Base-by-base conservation (phyloP, 1,140 invertebrate genomes). In the Belonocnema kinseyi region DNA sequence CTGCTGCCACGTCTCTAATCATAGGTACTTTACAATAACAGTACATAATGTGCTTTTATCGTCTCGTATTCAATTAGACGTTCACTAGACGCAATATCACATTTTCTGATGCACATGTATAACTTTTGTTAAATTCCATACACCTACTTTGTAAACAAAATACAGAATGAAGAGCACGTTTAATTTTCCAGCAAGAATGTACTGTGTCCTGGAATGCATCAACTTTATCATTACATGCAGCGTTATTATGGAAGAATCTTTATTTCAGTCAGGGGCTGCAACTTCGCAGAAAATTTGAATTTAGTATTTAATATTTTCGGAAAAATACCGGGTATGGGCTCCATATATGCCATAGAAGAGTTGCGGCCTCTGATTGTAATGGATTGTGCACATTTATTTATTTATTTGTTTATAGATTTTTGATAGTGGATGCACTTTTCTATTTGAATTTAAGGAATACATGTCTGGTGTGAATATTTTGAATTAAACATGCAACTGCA, bases 1-100 rank as follows among this genome's bases (percentile, higher is more conserved):
- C 87, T 95, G 94, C 92, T 93, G 94, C 88, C 93, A 94, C 83
- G 93, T 94, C 90, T 93, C 93, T 85, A 90, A 92, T 90, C 87
- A 92, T 92, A 92, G 90, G 90, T 92, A 91, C 87, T 87, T 80
- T 84, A 78, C 80, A 89, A 46, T 87, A 87, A 86, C 78, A 81
- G 86, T 87, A 79, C 87, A 88, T 88, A 90, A 87, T 88, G 82
- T 84, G 84, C 87, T 87, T 85, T 81, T 77, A 73, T 82, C 50
- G 77, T 82, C 77, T 83, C 14, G 75, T 74, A 76, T 72, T 40
- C 70, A 77, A 75, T 66, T 40, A 66, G 61, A 40, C 33, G 46
- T n/a, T 66, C 61, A 40, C 16, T 56, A 40, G 26, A 33, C 33
- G 26, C 46, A 66, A 66, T 66, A 40, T 46, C 26, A 6, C 33